A percentile compares a stretch with the other conserved stretches of the same genome.
These are phyloP conservation scores for Galagoides demidoff DNA, from an alignment of 2,797 vertebrate genomes.

Conservation along the genomic window DNA sequence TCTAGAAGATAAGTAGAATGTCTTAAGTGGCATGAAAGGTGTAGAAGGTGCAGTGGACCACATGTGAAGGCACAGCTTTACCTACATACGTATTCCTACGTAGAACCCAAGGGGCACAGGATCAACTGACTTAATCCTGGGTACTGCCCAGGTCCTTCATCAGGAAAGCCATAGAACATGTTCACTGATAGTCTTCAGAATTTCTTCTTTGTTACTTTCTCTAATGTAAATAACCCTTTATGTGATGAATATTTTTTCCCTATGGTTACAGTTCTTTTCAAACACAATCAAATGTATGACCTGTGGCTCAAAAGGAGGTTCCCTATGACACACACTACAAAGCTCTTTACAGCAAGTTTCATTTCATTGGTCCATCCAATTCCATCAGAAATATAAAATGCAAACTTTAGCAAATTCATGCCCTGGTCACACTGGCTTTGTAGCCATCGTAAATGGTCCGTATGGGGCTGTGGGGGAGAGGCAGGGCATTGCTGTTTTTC, in stretches of 20 bases:
- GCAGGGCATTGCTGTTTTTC: slow-evolving; percentile 11
- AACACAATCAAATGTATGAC: not conserved
- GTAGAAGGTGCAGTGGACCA: not conserved
- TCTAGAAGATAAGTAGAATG: not conserved
- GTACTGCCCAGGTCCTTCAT: not conserved
- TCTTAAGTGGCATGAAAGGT: not conserved
- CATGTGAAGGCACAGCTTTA: not conserved
- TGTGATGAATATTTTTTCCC: not conserved
- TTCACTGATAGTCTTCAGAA: not conserved
- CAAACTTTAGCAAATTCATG: not conserved
- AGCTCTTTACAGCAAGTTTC: not conserved
- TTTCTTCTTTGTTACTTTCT: not conserved
- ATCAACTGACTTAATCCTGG: not conserved
- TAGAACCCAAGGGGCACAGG: not conserved
- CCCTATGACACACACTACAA: not conserved
- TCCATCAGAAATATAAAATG: slow-evolving; percentile 47
- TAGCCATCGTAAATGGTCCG: slow-evolving; percentile 45
- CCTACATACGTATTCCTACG: not conserved
- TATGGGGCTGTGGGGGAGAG: not conserved
- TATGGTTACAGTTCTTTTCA: not conserved
- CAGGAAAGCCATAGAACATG: not conserved
- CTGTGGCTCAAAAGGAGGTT: not conserved
- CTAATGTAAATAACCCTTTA: not conserved
- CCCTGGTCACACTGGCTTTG: slow-evolving; percentile 3
- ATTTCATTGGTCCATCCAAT: not conserved